Evolutionary conservation across 2,113 vertebrate genomes (phyloP).

Genomic region (Corythoichthys haematopterus): DNA sequence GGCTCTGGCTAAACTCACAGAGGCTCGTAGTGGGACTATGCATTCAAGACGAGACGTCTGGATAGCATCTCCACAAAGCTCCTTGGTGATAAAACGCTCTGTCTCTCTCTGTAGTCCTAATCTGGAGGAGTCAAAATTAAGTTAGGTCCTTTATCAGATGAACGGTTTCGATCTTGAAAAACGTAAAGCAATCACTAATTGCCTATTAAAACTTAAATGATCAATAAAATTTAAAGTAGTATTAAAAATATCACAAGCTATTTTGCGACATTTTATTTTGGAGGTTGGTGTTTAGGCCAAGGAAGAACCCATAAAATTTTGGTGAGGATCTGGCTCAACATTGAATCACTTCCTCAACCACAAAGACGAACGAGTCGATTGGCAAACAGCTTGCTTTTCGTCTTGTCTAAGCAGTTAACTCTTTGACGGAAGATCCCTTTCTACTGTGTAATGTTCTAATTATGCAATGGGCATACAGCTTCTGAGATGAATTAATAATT

Average conservation of each 20-base stretch:
- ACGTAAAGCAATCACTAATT: not conserved
- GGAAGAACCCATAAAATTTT: not conserved
- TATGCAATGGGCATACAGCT: not conserved
- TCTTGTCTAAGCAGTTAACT: not conserved
- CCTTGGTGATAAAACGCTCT: conserved; percentile 36
- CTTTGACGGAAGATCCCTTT: not conserved
- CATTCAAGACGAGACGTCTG: conserved; percentile 56
- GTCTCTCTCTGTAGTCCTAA: conserved; percentile 50
- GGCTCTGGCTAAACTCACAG: conserved; percentile 43
- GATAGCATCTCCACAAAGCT: conserved; percentile 55
- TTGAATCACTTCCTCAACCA: not conserved
- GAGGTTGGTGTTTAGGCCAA: not conserved
- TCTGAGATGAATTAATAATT: not conserved
- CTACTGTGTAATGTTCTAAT: not conserved
- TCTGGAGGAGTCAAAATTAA: conserved; percentile 42
- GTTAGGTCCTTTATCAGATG: conserved; percentile 30
- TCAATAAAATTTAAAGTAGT: too few species aligned
- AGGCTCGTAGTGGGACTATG: conserved; percentile 45
- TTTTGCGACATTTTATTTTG: not conserved
- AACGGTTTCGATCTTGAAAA: not conserved
- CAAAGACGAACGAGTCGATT: not conserved
- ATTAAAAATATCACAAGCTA: too few species aligned
- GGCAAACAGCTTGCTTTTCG: not conserved
- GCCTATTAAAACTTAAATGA: not conserved
- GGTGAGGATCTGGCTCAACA: not conserved